Evolutionary conservation across 2,113 vertebrate species (phyloP).

Genomic region (Dryoscopus gambensis): DNA sequence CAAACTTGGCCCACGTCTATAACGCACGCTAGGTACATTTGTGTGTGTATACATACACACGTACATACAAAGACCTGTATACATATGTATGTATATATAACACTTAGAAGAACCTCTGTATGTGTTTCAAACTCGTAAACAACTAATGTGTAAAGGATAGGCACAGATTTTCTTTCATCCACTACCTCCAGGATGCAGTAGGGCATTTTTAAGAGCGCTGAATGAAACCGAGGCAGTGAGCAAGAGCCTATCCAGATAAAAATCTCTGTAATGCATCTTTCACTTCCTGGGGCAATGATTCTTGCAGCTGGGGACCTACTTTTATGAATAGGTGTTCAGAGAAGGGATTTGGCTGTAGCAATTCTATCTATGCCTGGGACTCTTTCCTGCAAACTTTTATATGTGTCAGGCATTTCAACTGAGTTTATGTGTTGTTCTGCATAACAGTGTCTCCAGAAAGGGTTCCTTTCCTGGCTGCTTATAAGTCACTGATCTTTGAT

Average conservation of each 20-base stretch:
- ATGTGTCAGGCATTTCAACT: background rate
- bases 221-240: background rate
- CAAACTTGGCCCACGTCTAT: background rate
- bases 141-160: background rate
- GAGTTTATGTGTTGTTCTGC: background rate
- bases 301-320: background rate
- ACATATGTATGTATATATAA: background rate
- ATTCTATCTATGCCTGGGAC: background rate
- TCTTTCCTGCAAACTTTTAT: background rate
- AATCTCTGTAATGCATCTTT: background rate
- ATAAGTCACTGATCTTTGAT: background rate
- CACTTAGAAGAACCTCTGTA: background rate
- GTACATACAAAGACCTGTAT: background rate
- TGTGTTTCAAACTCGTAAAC: background rate
- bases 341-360: background rate
- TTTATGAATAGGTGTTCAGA: constrained; percentile 34
- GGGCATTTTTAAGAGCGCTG: background rate
- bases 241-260: background rate
- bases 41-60: background rate
- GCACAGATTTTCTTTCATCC: background rate
- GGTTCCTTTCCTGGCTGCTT: background rate
- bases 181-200: background rate
- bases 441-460: background rate
- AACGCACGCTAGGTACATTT: background rate
- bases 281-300: background rate